Conservation (phyloP, 2,888 invertebrate genomes). For the Epinotia demarniana region DNA sequence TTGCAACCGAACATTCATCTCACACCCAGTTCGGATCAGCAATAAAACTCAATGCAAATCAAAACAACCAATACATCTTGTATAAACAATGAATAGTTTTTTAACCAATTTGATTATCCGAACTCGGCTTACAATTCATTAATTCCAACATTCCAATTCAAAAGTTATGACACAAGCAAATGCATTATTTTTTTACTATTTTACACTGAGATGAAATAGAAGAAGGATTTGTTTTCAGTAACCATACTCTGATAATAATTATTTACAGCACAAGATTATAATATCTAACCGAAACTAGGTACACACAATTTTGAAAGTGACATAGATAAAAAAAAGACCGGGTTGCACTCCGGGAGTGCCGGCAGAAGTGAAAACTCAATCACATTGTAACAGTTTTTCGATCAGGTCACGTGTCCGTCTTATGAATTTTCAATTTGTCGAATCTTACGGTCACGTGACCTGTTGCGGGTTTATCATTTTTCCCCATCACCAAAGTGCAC, state of each 20-base stretch:
- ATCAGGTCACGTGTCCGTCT: too few relatives aligned
- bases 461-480: too few relatives aligned
- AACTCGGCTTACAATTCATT: conserved; percentile 38
- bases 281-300: background rate
- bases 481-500: too few relatives aligned
- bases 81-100: conserved; percentile 25
- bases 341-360: too few relatives aligned
- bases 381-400: too few relatives aligned
- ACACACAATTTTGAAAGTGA: background rate
- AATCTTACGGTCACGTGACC: too few relatives aligned
- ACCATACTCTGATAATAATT: background rate
- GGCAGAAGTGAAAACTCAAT: too few relatives aligned
- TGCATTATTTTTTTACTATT: conserved; percentile 43
- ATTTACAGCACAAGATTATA: background rate
- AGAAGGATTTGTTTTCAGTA: conserved; percentile 27
- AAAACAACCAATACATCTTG: conserved; percentile 27
- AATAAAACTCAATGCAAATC: conserved; percentile 23
- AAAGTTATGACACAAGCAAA: conserved; percentile 47
- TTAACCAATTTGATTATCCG: conserved; percentile 30
- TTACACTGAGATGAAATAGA: conserved; percentile 35
- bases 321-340: background rate
- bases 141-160: conserved; percentile 44
- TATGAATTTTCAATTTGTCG: too few relatives aligned
- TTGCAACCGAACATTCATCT: conserved; percentile 62
- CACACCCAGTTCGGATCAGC: conserved; percentile 27